Percentiles rank a stretch among this genome's conserved stretches.
These are phyloP conservation scores for Drosophila multiciliata DNA, from an alignment of 2,888 invertebrate species.

Conservation along the genomic window DNA sequence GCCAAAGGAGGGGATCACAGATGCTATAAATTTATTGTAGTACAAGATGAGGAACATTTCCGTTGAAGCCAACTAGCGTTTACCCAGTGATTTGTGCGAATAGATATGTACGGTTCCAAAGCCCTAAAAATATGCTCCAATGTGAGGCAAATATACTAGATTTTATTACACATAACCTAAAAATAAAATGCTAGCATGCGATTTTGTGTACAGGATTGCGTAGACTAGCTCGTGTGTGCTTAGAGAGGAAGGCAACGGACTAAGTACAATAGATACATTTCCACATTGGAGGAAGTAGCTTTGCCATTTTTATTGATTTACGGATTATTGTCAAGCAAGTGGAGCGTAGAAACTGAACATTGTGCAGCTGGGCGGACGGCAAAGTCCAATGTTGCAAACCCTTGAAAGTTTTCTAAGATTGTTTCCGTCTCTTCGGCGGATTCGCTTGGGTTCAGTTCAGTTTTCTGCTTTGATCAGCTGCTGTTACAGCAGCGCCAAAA, in stretches of 20 bases:
- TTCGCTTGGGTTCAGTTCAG: slow-evolving; percentile 16
- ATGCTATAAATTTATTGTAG: slow-evolving; percentile 60
- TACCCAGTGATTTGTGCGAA: slow-evolving; percentile 54
- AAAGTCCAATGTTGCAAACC: slow-evolving; percentile 5
- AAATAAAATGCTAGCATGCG: slow-evolving; percentile 23
- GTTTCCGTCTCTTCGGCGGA: slow-evolving; percentile 21
- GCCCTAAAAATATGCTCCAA: slow-evolving; percentile 50
- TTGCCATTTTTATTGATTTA: slow-evolving; percentile 73
- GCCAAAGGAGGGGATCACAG: slow-evolving; percentile 35
- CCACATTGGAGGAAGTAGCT: slow-evolving; percentile 49
- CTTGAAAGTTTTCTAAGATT: slow-evolving; percentile 45
- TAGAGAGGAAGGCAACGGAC: slow-evolving; percentile 1
- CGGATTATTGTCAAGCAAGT: slow-evolving; percentile 63
- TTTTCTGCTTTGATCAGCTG: slow-evolving; percentile 46
- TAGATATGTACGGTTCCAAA: slow-evolving; percentile 6
- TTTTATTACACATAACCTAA: slow-evolving; percentile 54
- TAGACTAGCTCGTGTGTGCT: background rate
- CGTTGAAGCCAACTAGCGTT: slow-evolving; percentile 56
- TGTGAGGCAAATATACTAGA: slow-evolving; percentile 43
- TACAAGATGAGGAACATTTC: slow-evolving; percentile 54
- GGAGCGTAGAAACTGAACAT: slow-evolving; percentile 12
- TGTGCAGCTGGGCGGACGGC: slow-evolving; percentile 17
- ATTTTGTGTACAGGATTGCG: slow-evolving; percentile 2
- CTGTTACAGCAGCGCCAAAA: slow-evolving; percentile 57
- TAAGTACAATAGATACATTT: slow-evolving; percentile 54